phyloP scores from a whole-genome alignment of 2,888 invertebrate species.

The Agrotis ipsilon region DNA sequence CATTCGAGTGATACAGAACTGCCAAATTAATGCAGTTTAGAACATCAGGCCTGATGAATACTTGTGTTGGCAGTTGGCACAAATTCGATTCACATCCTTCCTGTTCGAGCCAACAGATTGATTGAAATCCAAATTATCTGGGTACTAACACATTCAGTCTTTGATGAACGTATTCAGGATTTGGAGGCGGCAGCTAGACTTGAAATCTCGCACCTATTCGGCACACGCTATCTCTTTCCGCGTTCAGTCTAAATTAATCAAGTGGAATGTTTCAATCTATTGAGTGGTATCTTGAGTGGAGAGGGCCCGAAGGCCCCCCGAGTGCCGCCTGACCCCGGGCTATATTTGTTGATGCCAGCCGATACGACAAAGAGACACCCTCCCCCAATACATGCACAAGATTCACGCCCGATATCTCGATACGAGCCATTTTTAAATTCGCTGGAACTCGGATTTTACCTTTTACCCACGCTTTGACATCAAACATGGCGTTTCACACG shows the following conservation, averaged over 20 bases:
- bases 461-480: conserved; percentile 19
- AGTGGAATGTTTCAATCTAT: conserved; percentile 75
- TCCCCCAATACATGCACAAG: conserved; percentile 51
- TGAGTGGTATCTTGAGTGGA: conserved; percentile 67
- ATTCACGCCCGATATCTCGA: conserved; percentile 42
- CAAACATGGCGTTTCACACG: conserved; percentile 23
- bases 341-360: conserved; percentile 74
- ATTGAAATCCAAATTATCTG: conserved; percentile 34
- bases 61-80: conserved; percentile 32
- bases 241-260: conserved; percentile 75
- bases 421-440: conserved; percentile 46
- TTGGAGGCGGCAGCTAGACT: conserved; percentile 20
- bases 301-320: conserved; percentile 67
- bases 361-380: conserved; percentile 65
- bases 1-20: conserved; percentile 2
- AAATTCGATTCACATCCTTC: conserved; percentile 41
- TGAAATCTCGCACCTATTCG: conserved; percentile 23
- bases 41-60: conserved; percentile 31
- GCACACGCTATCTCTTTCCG: conserved; percentile 50
- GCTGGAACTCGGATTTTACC: conserved; percentile 13
- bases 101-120: conserved; percentile 31
- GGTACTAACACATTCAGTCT: conserved; percentile 10
- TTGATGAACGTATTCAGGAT: conserved; percentile 34
- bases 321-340: conserved; percentile 69
- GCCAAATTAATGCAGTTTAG: conserved; percentile 20